These are phyloP conservation scores for Lucilia cuprina DNA, from an alignment of 1,140 invertebrate species.

Conservation along the genomic window DNA sequence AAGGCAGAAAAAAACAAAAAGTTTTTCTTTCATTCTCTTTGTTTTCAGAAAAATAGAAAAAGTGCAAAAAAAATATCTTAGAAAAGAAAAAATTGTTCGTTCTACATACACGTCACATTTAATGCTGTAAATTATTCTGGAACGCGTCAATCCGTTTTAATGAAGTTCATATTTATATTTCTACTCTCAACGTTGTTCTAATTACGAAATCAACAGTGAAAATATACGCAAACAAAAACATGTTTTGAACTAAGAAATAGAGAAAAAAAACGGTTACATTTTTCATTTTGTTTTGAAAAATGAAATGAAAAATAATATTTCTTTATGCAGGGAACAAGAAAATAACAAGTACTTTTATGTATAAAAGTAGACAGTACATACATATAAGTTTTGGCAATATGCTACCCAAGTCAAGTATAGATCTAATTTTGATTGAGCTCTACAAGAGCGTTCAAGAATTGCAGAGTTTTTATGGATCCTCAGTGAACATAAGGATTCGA, in stretches of 20 bases:
- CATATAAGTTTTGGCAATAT: too few relatives aligned
- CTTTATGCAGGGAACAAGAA: too few relatives aligned
- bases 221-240: not conserved
- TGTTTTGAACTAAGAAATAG: not conserved
- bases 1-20: not conserved
- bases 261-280: not conserved
- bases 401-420: too few relatives aligned
- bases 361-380: too few relatives aligned
- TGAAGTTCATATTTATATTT: not conserved
- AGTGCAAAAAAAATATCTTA: not conserved
- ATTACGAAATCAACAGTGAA: not conserved
- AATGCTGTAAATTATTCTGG: not conserved
- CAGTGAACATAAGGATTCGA: too few relatives aligned
- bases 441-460: too few relatives aligned
- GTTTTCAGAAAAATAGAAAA: not conserved
- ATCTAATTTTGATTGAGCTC: too few relatives aligned
- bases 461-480: too few relatives aligned
- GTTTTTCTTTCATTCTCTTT: not conserved
- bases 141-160: not conserved
- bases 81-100: not conserved
- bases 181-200: not conserved
- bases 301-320: too few relatives aligned
- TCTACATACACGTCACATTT: too few relatives aligned
- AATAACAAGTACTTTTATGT: too few relatives aligned
- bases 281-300: not conserved